Evolutionary conservation across 2,113 vertebrate genomes (phyloP), one percentile per base, ranked within the genome.

Genomic region (Tetraodon nigroviridis): DNA sequence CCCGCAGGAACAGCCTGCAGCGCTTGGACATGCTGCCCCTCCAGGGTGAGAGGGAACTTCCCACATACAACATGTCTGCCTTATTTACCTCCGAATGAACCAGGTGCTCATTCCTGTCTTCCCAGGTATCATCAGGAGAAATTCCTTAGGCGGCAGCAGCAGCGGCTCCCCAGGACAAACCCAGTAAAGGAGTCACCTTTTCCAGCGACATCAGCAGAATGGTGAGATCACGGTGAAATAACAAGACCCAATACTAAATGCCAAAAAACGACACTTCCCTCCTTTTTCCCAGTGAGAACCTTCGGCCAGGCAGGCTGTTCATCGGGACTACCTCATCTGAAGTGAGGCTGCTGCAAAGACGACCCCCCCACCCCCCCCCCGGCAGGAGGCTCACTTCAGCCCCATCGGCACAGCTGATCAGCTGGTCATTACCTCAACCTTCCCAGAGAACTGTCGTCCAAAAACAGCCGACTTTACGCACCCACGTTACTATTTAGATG

Each of bases 1-100:
- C 95, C 3, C 92, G 95, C 15, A 90, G 95, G 65, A 95, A 95
- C 85, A 98, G 95, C 82, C 88, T 99, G 55, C 96, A 99, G 89
- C 92, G 96, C 54, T 62, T 93, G n/a, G 96, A 99, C 68, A 78
- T 92, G 29, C 63, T 78, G 2, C 91, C 92, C 0, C 82, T 93
- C 59, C 82, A 92, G 87, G 94, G 95, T 96, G 69, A 71, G 41
- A 1, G 4, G 4, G 15, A 27, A 27, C 3, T 42, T 41, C 11
- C 1, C 15, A 16, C 44, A 45, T 7, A 15, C 44, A 45, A 5
- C 13, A 37, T 37, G 2, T 11, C 32, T 12, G 32, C 32, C 2
- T 12, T 12, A 12, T 37, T 37, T 37, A 8, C 10, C 32, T n/a
- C 15, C 8, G n/a, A 45, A 45, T 7, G 14, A 45, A 17, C 6